Evolutionary conservation across 2,797 vertebrate species (phyloP).

Genomic region (Valencia hispanica): DNA sequence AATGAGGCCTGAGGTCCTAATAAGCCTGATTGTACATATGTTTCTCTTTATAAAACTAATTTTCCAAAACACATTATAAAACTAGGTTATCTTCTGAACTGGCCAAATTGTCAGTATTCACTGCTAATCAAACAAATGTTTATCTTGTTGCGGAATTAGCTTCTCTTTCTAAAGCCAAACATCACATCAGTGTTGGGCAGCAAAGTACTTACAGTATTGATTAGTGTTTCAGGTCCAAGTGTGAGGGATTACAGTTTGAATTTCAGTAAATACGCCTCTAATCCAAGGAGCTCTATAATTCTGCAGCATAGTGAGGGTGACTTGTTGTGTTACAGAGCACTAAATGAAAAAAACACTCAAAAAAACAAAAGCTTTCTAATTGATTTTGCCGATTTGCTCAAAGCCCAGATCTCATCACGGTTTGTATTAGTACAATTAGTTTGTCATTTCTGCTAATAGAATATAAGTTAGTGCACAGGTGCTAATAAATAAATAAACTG

Average conservation of each 20-base stretch:
- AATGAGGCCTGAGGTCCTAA: background rate
- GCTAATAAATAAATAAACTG: background rate
- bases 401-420: background rate
- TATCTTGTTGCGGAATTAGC: background rate
- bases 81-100: background rate
- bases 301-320: background rate
- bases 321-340: background rate
- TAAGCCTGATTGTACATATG: background rate
- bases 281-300: background rate
- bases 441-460: background rate
- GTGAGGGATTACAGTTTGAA: conserved; percentile 4
- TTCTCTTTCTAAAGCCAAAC: conserved; percentile 2
- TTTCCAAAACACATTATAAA: background rate
- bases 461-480: background rate
- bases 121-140: background rate
- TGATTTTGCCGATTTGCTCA: background rate
- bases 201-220: conserved; percentile 9
- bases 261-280: conserved; percentile 5
- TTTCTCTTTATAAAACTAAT: background rate
- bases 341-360: background rate
- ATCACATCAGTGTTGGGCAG: background rate
- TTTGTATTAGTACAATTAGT: background rate
- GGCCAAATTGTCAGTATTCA: background rate
- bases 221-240: background rate
- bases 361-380: background rate